A percentile compares a stretch with the other conserved stretches of the same genome.
These are phyloP conservation scores for Gulo gulo DNA, from an alignment of 2,113 vertebrate species.

Conservation along the genomic window DNA sequence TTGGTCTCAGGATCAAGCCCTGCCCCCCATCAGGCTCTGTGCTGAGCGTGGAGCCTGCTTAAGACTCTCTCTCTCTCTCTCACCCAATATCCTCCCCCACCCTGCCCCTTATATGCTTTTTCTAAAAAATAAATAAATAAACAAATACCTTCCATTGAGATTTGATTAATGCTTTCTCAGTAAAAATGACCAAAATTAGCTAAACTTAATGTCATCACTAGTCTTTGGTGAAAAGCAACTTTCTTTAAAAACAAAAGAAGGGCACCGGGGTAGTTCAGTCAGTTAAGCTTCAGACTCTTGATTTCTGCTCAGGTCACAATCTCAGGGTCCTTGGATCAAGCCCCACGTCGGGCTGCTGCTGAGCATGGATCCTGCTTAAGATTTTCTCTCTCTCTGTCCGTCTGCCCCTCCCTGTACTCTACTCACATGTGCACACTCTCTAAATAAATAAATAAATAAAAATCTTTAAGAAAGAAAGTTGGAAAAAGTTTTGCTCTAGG, in stretches of 20 bases:
- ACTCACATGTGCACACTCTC: neutral
- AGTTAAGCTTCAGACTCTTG: neutral
- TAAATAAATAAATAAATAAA: neutral
- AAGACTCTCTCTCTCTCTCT: neutral
- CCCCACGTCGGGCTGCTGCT: neutral
- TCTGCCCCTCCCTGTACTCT: neutral
- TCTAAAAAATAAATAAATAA: neutral
- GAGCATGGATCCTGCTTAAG: neutral
- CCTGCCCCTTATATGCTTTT: neutral
- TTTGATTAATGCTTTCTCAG: constrained; percentile 1
- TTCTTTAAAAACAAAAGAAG: neutral
- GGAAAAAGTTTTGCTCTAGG: neutral
- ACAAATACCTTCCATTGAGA: neutral
- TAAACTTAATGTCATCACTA: neutral
- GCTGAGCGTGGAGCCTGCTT: neutral
- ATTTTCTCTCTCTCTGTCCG: neutral
- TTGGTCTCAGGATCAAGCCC: neutral
- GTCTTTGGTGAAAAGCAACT: neutral
- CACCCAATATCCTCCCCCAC: no score
- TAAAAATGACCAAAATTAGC: constrained; percentile 8
- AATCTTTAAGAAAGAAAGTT: neutral
- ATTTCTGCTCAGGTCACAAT: neutral
- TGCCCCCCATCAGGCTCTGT: neutral
- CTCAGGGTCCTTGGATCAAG: neutral
- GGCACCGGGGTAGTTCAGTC: neutral